Percentiles rank a stretch among this genome's conserved stretches.
Evolutionary conservation across 2,888 invertebrate species (phyloP).

Genomic region (Agrotis ipsilon): DNA sequence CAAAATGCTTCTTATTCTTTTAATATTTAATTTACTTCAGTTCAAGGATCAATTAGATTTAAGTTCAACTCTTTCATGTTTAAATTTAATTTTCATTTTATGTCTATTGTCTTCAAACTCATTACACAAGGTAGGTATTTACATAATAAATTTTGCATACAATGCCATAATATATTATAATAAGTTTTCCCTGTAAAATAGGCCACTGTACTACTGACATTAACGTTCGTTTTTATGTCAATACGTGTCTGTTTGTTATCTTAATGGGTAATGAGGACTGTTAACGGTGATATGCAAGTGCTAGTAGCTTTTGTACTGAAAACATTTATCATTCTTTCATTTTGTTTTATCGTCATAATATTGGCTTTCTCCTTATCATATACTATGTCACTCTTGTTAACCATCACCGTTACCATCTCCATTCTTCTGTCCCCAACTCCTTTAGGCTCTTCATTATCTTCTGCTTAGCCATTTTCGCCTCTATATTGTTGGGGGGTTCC

Average conservation of each 20-base stretch:
- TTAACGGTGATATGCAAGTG: constrained; percentile 23
- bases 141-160: constrained; percentile 2
- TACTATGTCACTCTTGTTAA: neutral
- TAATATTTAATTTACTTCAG: neutral
- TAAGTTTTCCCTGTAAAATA: constrained; percentile 5
- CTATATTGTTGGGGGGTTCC: no score
- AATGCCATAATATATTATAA: neutral
- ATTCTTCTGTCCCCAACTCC: neutral
- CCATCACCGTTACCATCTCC: neutral
- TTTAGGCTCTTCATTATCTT: neutral
- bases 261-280: constrained; percentile 24
- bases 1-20: neutral
- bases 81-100: no score
- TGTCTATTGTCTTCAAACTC: neutral
- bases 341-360: neutral
- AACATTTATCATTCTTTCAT: constrained; percentile 4
- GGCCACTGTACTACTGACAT: constrained; percentile 13
- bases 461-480: no score
- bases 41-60: neutral
- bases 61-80: neutral
- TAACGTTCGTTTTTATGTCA: constrained; percentile 17
- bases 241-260: constrained; percentile 44
- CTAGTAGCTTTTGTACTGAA: constrained; percentile 8
- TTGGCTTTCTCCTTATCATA: neutral
- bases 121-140: neutral